Evolutionary conservation across 2,888 invertebrate genomes (phyloP), one percentile per base, ranked within the genome.

Genomic region (Diabrotica balteata): DNA sequence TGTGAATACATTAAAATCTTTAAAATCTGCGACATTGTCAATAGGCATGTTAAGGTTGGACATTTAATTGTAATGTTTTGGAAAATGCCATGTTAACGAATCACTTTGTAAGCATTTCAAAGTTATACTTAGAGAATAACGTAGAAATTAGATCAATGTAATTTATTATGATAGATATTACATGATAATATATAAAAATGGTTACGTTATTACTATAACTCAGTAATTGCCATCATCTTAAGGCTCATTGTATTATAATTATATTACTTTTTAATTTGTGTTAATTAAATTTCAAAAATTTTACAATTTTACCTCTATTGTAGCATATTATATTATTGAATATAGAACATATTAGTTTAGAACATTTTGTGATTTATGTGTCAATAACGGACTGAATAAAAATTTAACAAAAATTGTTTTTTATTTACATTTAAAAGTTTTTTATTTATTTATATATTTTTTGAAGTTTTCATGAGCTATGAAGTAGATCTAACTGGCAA

Each of bases 381-480:
- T 79, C 79, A 78, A 77, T 79, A 79, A 76, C 75, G 78, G 77
- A 79, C 78, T 79, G 79, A 80, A 79, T 76, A 77, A 78, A 79
- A 73, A 57, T 32, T 32, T 32, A 32, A 32, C 32, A 32, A 32
- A 32, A 32, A 32, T 32, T 32, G 32, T 32, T 32, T 32, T 32
- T 32, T 32, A 17, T 17, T 17, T 17, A 17, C n/a, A n/a, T n/a
- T n/a, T n/a, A n/a, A n/a, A n/a, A n/a, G n/a, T 17, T 17, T 17
- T 17, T 17, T 17, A 1, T 17, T 17, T 17, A 17, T 17, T 17
- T n/a, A n/a, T n/a, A n/a, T n/a, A n/a, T n/a, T n/a, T n/a, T n/a
- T n/a, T n/a, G n/a, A n/a, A n/a, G n/a, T n/a, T n/a, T n/a, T n/a
- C n/a, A n/a, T n/a, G n/a, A n/a, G n/a, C n/a, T n/a, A n/a, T n/a